Conservation (phyloP, 2,888 invertebrate species). For the Piscicola geometra region DNA sequence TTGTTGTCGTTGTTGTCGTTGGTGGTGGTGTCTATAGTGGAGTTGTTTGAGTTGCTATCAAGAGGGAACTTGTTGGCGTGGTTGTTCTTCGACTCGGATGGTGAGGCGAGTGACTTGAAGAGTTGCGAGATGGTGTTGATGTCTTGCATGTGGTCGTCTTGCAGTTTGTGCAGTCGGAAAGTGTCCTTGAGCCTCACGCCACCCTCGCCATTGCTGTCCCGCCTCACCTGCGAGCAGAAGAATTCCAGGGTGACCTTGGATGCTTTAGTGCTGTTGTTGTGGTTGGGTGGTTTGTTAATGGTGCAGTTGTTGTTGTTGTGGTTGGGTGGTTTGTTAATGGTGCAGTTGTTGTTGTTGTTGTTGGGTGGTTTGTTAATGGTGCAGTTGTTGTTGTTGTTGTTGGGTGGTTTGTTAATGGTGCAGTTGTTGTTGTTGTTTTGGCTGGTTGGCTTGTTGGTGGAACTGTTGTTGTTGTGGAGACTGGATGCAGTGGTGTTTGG, state of each 20-base stretch:
- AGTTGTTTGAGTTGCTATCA: background rate
- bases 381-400: no score
- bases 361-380: no score
- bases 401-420: no score
- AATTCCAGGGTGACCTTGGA: constrained; percentile 32
- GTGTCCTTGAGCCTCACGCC: constrained; percentile 2
- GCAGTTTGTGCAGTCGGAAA: constrained; percentile 9
- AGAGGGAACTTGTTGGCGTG: no score
- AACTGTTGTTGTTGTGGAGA: background rate
- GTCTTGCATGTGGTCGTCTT: background rate
- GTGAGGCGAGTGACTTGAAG: background rate
- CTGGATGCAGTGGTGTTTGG: background rate
- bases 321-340: no score
- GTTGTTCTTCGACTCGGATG: background rate
- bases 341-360: no score
- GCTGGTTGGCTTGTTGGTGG: no score
- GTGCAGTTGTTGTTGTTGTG: background rate
- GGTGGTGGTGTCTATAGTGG: no score
- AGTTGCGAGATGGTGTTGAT: constrained; percentile 13
- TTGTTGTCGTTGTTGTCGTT: background rate
- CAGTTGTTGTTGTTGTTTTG: no score
- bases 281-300: no score
- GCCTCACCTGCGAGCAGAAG: constrained; percentile 15
- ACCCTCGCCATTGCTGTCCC: background rate
- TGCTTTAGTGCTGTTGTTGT: constrained; percentile 13